Conservation (phyloP, 2,888 invertebrate genomes). For the Helleia helle region DNA sequence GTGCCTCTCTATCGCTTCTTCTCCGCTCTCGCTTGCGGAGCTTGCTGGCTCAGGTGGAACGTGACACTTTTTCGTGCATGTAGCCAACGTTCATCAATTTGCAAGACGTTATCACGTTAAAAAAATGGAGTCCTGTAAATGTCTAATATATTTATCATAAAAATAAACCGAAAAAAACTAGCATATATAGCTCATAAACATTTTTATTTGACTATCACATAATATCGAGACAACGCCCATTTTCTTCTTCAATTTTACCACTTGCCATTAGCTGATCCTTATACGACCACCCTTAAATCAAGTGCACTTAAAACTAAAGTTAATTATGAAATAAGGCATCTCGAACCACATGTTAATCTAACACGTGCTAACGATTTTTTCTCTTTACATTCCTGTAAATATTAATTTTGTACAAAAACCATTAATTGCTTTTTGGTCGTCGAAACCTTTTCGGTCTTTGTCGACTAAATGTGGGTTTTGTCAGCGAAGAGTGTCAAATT, state of each 20-base stretch:
- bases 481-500: conserved; percentile 72
- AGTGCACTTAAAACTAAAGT: conserved; percentile 46
- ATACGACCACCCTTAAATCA: conserved; percentile 45
- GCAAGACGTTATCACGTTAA: no score
- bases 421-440: conserved; percentile 63
- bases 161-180: no score
- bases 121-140: no score
- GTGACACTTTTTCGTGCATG: no score
- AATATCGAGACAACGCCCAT: no score
- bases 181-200: no score
- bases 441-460: conserved; percentile 48
- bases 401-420: conserved; percentile 62
- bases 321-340: conserved; percentile 70
- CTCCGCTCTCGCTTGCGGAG: no score
- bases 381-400: conserved; percentile 52
- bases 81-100: no score
- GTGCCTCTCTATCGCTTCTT: no score
- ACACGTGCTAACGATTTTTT: conserved; percentile 60
- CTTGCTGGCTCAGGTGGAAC: no score
- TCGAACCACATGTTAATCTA: conserved; percentile 54
- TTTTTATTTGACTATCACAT: no score
- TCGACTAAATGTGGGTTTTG: conserved; percentile 69
- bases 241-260: background rate
- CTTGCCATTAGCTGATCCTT: background rate
- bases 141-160: no score